Percentiles rank a stretch among this genome's conserved stretches.
Conservation (phyloP, 2,888 invertebrate species). For the Epiblema foenella region DNA sequence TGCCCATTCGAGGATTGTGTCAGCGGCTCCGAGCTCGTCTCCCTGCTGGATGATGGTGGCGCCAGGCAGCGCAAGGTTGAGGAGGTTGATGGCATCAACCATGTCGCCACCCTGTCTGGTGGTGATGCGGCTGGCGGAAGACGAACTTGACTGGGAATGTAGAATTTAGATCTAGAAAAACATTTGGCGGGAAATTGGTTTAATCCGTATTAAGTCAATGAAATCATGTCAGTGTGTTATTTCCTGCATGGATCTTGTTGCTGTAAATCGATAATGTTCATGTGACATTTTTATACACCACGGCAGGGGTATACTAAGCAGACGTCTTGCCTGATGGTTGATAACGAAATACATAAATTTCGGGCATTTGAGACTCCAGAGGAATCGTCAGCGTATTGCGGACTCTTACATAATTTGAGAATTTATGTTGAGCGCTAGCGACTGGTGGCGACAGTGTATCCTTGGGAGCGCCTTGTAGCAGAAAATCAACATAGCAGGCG, state of each 20-base stretch:
- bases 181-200: background rate
- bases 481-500: too few species aligned
- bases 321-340: too few species aligned
- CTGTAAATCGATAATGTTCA: too few species aligned
- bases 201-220: background rate
- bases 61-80: conserved; percentile 90
- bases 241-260: background rate
- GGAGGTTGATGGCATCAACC: conserved; percentile 88
- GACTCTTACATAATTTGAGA: too few species aligned
- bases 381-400: too few species aligned
- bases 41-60: conserved; percentile 92
- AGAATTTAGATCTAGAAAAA: conserved; percentile 11
- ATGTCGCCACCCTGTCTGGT: conserved; percentile 87
- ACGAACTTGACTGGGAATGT: conserved; percentile 66
- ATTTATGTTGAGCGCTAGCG: too few species aligned
- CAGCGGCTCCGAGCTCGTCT: conserved; percentile 88
- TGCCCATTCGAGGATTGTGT: conserved; percentile 83
- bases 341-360: too few species aligned
- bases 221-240: background rate
- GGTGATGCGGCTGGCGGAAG: conserved; percentile 69
- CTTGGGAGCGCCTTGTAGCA: too few species aligned
- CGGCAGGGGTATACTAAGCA: too few species aligned
- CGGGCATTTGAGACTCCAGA: too few species aligned
- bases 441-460: too few species aligned
- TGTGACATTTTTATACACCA: background rate